Conservation (phyloP, 2,113 vertebrate species). For the Embiotoca jacksoni region DNA sequence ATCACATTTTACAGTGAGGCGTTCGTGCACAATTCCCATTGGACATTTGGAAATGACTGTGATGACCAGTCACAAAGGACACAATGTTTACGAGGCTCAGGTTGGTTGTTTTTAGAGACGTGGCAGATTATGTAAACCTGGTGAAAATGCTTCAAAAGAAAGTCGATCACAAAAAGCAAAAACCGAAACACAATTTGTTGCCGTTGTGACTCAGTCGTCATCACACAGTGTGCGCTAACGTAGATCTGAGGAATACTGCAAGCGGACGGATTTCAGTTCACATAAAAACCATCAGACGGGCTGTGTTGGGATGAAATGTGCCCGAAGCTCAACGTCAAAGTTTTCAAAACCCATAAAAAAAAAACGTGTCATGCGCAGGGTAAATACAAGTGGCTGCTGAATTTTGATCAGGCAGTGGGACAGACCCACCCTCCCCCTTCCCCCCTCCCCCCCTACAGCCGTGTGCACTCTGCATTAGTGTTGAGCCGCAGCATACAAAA, state of each 20-base stretch:
- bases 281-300: conserved; percentile 48
- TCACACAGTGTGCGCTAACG: conserved; percentile 28
- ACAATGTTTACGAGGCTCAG: conserved; percentile 12
- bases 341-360: conserved; percentile 65
- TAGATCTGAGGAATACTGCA: conserved; percentile 56
- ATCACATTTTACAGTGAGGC: conserved; percentile 45
- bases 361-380: conserved; percentile 55
- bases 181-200: background rate
- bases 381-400: conserved; percentile 58
- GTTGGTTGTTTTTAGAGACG: background rate
- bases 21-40: conserved; percentile 15
- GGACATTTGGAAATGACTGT: conserved; percentile 31
- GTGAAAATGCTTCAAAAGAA: conserved; percentile 6
- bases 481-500: conserved; percentile 59
- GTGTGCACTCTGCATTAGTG: conserved; percentile 55
- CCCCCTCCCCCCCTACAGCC: background rate
- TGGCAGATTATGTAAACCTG: background rate
- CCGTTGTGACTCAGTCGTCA: conserved; percentile 18
- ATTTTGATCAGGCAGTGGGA: conserved; percentile 72
- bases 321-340: conserved; percentile 65
- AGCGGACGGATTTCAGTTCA: conserved; percentile 50
- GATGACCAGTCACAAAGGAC: background rate
- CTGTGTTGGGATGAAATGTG: conserved; percentile 60
- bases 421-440: background rate
- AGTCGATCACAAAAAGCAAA: background rate